Evolutionary conservation across 1,140 invertebrate genomes (phyloP).

Genomic region (Hylyphantes graminicola): DNA sequence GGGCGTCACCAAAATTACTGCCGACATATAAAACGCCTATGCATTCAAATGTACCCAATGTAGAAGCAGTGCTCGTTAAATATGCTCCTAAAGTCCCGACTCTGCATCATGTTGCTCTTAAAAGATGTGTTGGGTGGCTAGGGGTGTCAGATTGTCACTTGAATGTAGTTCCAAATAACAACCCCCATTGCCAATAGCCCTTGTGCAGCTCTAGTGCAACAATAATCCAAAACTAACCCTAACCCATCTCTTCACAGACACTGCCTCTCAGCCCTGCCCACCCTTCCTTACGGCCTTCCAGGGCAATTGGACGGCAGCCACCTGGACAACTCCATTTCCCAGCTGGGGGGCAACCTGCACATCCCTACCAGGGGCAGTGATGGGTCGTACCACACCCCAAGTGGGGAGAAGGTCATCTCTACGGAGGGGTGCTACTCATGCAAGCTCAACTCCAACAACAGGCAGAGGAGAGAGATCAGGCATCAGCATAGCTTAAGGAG

Average conservation of each 20-base stretch:
- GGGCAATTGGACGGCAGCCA: neutral
- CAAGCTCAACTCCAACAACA: constrained; percentile 73
- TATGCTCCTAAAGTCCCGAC: too few species aligned
- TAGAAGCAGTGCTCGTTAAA: too few species aligned
- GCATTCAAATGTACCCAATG: too few species aligned
- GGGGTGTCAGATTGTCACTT: too few species aligned
- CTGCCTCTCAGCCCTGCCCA: constrained; percentile 82
- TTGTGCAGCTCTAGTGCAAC: too few species aligned
- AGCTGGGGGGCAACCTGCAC: constrained; percentile 12
- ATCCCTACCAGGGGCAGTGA: constrained; percentile 46
- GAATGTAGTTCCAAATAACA: too few species aligned
- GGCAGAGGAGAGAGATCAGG: constrained; percentile 23
- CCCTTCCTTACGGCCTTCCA: constrained; percentile 62
- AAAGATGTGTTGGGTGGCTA: too few species aligned
- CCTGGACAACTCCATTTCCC: constrained; percentile 40
- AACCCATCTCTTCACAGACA: constrained; percentile 73
- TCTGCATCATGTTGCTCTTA: too few species aligned
- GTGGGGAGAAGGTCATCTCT: constrained; percentile 81
- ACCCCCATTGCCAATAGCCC: too few species aligned
- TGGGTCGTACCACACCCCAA: constrained; percentile 70
- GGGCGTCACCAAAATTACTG: too few species aligned
- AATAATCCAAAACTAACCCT: too few species aligned
- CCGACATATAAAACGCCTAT: too few species aligned
- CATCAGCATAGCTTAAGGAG: constrained; percentile 11
- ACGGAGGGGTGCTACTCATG: constrained; percentile 92